Evolutionary conservation across 2,888 invertebrate genomes (phyloP), one percentile per base, ranked within the genome.

Genomic region (Drosophila nigritarsus): DNA sequence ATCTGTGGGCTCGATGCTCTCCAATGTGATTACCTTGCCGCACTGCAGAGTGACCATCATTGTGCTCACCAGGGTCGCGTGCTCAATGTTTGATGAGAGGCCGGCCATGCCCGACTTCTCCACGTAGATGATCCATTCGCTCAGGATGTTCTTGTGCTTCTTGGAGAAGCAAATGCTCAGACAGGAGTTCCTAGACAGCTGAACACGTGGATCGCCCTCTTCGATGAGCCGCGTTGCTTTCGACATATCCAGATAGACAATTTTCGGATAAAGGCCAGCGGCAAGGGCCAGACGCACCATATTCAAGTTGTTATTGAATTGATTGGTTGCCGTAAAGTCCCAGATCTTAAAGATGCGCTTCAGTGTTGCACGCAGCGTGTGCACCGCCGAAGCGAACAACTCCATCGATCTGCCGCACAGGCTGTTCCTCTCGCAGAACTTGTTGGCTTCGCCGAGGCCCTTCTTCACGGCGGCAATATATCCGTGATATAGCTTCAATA

Each of bases 211-310:
- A 74, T 95, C 95, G 18, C 94, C 96, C 88, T 95, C 95, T 8
- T 96, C 96, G 24, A 96, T 93, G 15, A 97, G 91, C 2, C 95
- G 94, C 34, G 53, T 7, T n/a, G 32, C 0, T 1, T 20, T n/a
- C 0, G 27, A 0, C 8, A 96, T 93, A 91, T 96, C 96, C 1
- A 96, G 95, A 27, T 96, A 94, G 24, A 97, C 96, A 50, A 99
- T 93, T 83, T 97, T 97, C 0, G 99, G 99, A 93, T 99, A 99
- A 69, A 97, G 94, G 0, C 99, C 99, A 5, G 97, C 97, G 32
- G 96, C 95, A 38, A 99, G 94, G 2, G 97, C 97, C 0, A 97
- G 97, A 91, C 99, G 99, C 0, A 99, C 96, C 63, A 99, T 95
- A 15, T 97, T 96, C 98, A 98, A 98, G 34, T 92, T 83, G 2